phyloP scores from a whole-genome alignment of 2,888 invertebrate species.

The Villa cingulata region DNA sequence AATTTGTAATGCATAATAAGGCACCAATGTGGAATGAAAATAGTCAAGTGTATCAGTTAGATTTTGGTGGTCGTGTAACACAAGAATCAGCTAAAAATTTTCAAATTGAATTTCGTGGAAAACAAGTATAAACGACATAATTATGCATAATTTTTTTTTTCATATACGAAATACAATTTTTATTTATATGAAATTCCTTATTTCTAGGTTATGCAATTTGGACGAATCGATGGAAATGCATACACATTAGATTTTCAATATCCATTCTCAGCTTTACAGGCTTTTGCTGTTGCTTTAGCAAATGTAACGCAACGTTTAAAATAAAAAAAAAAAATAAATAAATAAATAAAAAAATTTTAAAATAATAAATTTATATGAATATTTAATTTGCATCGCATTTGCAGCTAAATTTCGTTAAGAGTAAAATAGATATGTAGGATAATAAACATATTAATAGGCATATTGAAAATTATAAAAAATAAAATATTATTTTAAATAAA shows the following conservation, averaged over 20 bases:
- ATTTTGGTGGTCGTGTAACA: slow-evolving; percentile 97
- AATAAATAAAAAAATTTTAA: not conserved
- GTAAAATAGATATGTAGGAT: no score
- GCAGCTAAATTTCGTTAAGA: no score
- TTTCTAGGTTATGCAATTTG: slow-evolving; percentile 95
- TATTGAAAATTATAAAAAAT: no score
- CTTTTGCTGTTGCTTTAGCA: slow-evolving; percentile 88
- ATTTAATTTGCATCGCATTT: no score
- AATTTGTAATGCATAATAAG: slow-evolving; percentile 95
- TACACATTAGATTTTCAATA: slow-evolving; percentile 98
- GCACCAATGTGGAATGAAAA: slow-evolving; percentile 97
- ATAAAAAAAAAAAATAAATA: slow-evolving; percentile 19
- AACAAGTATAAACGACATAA: no score
- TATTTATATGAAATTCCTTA: not conserved
- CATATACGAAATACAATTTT: not conserved
- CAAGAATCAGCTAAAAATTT: slow-evolving; percentile 99
- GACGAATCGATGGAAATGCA: slow-evolving; percentile 94
- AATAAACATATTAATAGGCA: no score
- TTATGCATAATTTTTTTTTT: no score
- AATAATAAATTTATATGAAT: no score
- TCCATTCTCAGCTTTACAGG: slow-evolving; percentile 96
- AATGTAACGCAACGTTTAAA: slow-evolving; percentile 37
- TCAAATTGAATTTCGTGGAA: slow-evolving; percentile 92
- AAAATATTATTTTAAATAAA: no score
- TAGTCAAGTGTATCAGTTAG: slow-evolving; percentile 96